Percentiles rank a stretch among this genome's conserved stretches.
Conservation (phyloP, 2,113 vertebrate species). For the Bos javanicus region DNA sequence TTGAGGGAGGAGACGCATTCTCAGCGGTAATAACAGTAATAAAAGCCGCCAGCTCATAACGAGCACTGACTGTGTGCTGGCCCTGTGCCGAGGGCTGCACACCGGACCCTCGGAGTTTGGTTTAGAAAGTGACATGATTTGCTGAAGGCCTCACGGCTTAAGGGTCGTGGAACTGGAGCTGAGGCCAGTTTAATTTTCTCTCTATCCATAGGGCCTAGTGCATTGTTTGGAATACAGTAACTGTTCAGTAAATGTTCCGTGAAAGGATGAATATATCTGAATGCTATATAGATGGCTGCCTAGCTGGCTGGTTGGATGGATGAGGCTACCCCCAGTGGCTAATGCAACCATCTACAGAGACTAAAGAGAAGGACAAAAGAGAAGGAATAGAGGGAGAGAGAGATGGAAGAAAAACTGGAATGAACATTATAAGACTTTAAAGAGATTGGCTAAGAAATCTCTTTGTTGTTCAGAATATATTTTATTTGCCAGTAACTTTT, state of each 20-base stretch:
- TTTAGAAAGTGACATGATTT: neutral
- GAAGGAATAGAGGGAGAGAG: neutral
- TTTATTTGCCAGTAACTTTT: constrained; percentile 27
- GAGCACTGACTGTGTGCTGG: constrained; percentile 39
- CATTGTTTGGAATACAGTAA: neutral
- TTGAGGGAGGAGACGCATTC: constrained; percentile 10
- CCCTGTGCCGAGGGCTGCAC: neutral
- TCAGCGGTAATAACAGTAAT: constrained; percentile 36
- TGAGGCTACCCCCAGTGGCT: neutral
- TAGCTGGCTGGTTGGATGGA: neutral
- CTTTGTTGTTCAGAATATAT: neutral
- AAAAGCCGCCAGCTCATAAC: constrained; percentile 48
- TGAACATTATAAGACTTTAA: neutral
- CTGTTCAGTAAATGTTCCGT: neutral
- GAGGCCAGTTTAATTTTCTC: neutral
- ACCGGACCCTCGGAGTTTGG: neutral
- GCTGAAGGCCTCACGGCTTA: neutral
- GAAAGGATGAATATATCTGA: neutral
- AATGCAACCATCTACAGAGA: neutral
- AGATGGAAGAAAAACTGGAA: neutral
- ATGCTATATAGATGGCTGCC: neutral
- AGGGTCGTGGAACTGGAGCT: neutral
- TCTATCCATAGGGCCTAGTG: neutral
- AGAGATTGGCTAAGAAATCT: neutral
- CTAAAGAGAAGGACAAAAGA: neutral